phyloP scores from a whole-genome alignment of 1,140 invertebrate genomes.

The Cotesia vestalis region DNA sequence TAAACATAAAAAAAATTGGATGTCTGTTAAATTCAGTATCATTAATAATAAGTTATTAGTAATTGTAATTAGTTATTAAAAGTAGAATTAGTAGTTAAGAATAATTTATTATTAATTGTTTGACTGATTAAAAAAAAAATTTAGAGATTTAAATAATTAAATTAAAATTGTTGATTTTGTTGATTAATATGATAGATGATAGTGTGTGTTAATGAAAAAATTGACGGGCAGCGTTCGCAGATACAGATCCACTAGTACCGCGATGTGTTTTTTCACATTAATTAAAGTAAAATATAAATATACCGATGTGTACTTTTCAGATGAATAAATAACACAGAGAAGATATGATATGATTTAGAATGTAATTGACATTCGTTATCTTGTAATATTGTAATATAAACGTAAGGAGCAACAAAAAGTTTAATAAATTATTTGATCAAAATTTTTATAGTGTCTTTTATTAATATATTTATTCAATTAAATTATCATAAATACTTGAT shows the following conservation, averaged over 20 bases:
- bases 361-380: constrained; percentile 33
- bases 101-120: too few species aligned
- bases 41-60: too few species aligned
- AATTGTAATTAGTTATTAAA: too few species aligned
- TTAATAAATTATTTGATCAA: constrained; percentile 58
- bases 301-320: constrained; percentile 42
- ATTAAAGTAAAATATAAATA: constrained; percentile 21
- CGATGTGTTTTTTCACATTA: constrained; percentile 44
- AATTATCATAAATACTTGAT: too few species aligned
- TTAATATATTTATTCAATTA: too few species aligned
- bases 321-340: constrained; percentile 23
- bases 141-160: too few species aligned
- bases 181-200: too few species aligned
- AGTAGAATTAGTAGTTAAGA: too few species aligned
- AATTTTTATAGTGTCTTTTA: neutral
- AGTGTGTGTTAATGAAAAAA: neutral
- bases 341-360: constrained; percentile 28
- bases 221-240: neutral
- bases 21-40: too few species aligned
- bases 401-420: constrained; percentile 45
- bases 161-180: too few species aligned
- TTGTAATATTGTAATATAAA: constrained; percentile 55
- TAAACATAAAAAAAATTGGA: neutral
- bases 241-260: constrained; percentile 42
- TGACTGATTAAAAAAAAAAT: too few species aligned